These are phyloP conservation scores for Drosophila seguyi DNA, from an alignment of 1,140 invertebrate species.

Conservation along the genomic window DNA sequence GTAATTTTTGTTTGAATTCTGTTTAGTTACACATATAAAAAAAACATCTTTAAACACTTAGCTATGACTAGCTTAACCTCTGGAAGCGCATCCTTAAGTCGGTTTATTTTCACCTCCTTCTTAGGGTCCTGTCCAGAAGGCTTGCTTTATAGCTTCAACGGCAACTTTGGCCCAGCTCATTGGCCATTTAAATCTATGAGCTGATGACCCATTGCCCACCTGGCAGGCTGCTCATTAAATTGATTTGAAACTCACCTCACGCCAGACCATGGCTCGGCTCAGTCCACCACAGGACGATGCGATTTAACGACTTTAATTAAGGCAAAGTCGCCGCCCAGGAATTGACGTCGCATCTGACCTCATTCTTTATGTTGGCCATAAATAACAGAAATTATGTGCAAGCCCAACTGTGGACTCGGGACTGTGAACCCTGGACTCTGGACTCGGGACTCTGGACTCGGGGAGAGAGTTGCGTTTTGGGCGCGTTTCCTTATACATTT, in stretches of 20 bases:
- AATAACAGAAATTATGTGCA: conserved; percentile 82
- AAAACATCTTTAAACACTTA: no score
- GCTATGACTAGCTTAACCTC: not conserved
- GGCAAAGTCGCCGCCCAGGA: conserved; percentile 64
- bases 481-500: conserved; percentile 34
- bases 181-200: conserved; percentile 76
- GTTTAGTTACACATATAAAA: no score
- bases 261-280: not conserved
- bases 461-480: conserved; percentile 23
- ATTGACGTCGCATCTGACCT: conserved; percentile 72
- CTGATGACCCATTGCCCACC: conserved; percentile 64
- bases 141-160: conserved; percentile 37
- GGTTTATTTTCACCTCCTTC: conserved; percentile 1
- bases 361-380: conserved; percentile 76
- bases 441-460: conserved; percentile 7
- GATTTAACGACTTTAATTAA: conserved; percentile 81
- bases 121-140: not conserved
- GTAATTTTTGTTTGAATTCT: no score
- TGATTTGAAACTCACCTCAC: conserved; percentile 60
- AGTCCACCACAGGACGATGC: conserved; percentile 23
- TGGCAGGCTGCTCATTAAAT: conserved; percentile 74
- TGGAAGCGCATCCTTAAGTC: conserved; percentile 1
- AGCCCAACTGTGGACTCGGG: conserved; percentile 54
- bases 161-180: conserved; percentile 11
- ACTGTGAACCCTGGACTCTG: conserved; percentile 11